Percentiles rank a stretch among this genome's conserved stretches.
Conservation (phyloP, 2,888 invertebrate species). For the Entomobrya proxima region DNA sequence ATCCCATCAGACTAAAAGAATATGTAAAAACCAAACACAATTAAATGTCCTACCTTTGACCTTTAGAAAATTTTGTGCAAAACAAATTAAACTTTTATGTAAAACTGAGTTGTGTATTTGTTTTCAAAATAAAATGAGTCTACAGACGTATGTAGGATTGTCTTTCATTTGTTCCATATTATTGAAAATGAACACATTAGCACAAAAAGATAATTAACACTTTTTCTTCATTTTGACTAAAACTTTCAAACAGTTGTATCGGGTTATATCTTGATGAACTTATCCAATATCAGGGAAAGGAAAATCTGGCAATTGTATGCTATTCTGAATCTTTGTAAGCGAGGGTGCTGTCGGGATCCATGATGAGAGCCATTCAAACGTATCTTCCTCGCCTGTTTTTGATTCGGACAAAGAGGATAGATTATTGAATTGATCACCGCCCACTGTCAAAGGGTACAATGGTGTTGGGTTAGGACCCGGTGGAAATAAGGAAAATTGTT, state of each 20-base stretch:
- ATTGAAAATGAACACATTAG: too few relatives aligned
- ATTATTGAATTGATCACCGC: background rate
- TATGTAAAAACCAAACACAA: too few relatives aligned
- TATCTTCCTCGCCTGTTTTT: background rate
- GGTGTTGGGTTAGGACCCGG: background rate
- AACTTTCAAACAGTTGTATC: background rate
- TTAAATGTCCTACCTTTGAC: too few relatives aligned
- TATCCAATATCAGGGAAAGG: conserved; percentile 6
- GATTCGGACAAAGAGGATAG: background rate
- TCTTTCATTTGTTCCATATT: too few relatives aligned
- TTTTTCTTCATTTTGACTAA: background rate
- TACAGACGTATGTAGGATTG: too few relatives aligned
- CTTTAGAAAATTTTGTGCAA: too few relatives aligned
- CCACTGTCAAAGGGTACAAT: background rate
- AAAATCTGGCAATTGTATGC: background rate
- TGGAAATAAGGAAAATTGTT: conserved; percentile 14
- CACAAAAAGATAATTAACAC: too few relatives aligned
- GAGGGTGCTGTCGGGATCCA: conserved; percentile 1
- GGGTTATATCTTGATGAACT: background rate
- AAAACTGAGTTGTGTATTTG: too few relatives aligned
- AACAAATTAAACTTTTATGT: too few relatives aligned
- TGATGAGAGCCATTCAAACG: conserved; percentile 26
- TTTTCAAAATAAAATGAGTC: too few relatives aligned
- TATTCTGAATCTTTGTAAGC: background rate
- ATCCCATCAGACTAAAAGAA: too few relatives aligned